These are phyloP conservation scores for Chironomus tentans DNA, from an alignment of 2,888 invertebrate genomes.

Conservation along the genomic window DNA sequence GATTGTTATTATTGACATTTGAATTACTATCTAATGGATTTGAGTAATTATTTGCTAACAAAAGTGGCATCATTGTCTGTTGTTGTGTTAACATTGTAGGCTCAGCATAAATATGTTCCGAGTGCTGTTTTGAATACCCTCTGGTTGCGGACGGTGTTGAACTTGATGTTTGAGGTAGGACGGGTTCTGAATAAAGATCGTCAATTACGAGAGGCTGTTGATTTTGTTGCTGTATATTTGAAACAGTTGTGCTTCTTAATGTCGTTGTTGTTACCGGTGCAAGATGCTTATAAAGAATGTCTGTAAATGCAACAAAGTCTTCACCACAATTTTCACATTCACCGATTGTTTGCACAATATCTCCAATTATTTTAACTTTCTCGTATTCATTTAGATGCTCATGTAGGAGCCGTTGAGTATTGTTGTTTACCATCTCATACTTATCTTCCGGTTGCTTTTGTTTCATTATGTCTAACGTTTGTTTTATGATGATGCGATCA, in stretches of 20 bases:
- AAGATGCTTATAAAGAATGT: slow-evolving; percentile 35
- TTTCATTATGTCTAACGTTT: slow-evolving; percentile 33
- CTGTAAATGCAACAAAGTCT: slow-evolving; percentile 35
- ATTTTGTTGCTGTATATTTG: not conserved
- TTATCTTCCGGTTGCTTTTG: slow-evolving; percentile 34
- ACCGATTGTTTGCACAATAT: slow-evolving; percentile 34
- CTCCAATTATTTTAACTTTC: slow-evolving; percentile 34
- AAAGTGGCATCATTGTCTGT: slow-evolving; percentile 18
- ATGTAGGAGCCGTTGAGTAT: slow-evolving; percentile 32
- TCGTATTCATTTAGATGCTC: slow-evolving; percentile 34
- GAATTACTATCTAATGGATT: slow-evolving; percentile 34
- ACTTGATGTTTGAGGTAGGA: slow-evolving; percentile 29
- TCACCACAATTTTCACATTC: slow-evolving; percentile 33
- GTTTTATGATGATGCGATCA: slow-evolving; percentile 34
- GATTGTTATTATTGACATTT: not conserved
- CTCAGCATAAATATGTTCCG: slow-evolving; percentile 38
- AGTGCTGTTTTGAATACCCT: slow-evolving; percentile 27
- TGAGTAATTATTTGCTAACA: slow-evolving; percentile 36
- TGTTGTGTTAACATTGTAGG: slow-evolving; percentile 36
- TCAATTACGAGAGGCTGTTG: slow-evolving; percentile 27
- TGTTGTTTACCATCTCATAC: slow-evolving; percentile 33
- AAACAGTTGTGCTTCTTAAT: slow-evolving; percentile 28
- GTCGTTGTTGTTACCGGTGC: slow-evolving; percentile 29
- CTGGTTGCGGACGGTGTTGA: slow-evolving; percentile 27
- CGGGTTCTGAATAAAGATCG: slow-evolving; percentile 36